These are phyloP conservation scores for Camponotus vicinus DNA, from an alignment of 1,140 invertebrate species.

Conservation along the genomic window DNA sequence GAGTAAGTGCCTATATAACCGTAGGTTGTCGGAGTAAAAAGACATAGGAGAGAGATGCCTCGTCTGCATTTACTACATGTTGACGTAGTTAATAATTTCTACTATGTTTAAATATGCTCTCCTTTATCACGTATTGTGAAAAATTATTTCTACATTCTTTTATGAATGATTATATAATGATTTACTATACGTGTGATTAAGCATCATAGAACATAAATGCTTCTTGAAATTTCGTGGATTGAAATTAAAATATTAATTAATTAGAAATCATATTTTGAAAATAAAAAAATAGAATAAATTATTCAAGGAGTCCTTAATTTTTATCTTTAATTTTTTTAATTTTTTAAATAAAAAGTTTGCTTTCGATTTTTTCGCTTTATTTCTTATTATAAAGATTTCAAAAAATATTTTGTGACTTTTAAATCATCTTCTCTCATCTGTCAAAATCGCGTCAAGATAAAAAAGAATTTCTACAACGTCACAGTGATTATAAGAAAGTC, in stretches of 20 bases:
- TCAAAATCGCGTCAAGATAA: neutral
- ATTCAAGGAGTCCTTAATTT: neutral
- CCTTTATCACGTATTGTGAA: neutral
- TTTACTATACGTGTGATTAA: neutral
- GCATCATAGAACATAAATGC: neutral
- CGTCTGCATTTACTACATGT: conserved; percentile 44
- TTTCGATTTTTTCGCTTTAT: neutral
- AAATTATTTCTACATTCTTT: conserved; percentile 31
- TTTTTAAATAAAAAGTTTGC: neutral
- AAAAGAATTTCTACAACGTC: neutral
- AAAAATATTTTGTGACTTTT: neutral
- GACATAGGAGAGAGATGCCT: conserved; percentile 22
- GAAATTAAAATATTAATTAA: neutral
- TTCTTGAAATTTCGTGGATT: neutral
- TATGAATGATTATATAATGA: neutral
- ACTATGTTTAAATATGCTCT: neutral
- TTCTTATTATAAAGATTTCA: neutral
- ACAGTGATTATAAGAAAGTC: neutral
- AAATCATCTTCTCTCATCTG: neutral
- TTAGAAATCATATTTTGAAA: neutral
- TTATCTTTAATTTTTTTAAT: neutral
- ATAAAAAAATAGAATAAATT: neutral
- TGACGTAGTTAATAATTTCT: conserved; percentile 32
- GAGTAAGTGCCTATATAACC: conserved; percentile 52
- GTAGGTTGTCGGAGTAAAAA: conserved; percentile 51